A percentile compares a stretch with the other conserved stretches of the same genome.
phyloP scores from a whole-genome alignment of 53 echinoderm and acorn worm genomes.

The Antedon mediterranea region DNA sequence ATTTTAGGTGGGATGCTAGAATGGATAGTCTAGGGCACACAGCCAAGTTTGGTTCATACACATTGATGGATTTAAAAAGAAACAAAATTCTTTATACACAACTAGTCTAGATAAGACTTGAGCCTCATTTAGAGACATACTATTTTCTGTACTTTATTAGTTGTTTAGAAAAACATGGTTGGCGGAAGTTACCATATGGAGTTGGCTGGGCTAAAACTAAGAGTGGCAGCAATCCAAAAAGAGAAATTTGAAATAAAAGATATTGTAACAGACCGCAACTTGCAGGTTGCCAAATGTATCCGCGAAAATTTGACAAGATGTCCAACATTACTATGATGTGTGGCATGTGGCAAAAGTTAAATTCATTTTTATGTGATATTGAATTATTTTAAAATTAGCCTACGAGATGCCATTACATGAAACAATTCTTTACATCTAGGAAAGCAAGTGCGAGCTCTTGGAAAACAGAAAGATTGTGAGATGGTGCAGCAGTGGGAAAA shows the following conservation, averaged over 20 bases:
- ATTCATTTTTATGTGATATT: background rate
- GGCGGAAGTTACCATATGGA: slow-evolving; percentile 8
- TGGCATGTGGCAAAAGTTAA: slow-evolving; percentile 19
- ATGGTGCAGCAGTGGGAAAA: no score
- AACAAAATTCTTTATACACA: background rate
- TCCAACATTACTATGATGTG: slow-evolving; percentile 18
- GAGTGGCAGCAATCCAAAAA: background rate
- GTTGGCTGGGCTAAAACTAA: slow-evolving; percentile 8
- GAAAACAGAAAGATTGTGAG: no score
- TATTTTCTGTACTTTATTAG: background rate
- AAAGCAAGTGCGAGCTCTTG: no score
- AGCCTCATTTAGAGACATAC: background rate
- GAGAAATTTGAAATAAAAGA: slow-evolving; percentile 3
- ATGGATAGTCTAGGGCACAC: no score
- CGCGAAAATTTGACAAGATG: slow-evolving; percentile 12
- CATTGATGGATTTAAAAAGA: background rate
- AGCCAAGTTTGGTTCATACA: background rate
- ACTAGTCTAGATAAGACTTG: background rate
- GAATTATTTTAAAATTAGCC: no score
- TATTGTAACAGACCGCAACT: slow-evolving; percentile 17
- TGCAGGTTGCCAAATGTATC: slow-evolving; percentile 16
- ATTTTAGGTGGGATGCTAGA: no score
- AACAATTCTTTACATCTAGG: no score
- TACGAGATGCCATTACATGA: no score
- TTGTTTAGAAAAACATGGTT: background rate